Conservation (phyloP, 1,140 invertebrate species). For the Gryllus bimaculatus region DNA sequence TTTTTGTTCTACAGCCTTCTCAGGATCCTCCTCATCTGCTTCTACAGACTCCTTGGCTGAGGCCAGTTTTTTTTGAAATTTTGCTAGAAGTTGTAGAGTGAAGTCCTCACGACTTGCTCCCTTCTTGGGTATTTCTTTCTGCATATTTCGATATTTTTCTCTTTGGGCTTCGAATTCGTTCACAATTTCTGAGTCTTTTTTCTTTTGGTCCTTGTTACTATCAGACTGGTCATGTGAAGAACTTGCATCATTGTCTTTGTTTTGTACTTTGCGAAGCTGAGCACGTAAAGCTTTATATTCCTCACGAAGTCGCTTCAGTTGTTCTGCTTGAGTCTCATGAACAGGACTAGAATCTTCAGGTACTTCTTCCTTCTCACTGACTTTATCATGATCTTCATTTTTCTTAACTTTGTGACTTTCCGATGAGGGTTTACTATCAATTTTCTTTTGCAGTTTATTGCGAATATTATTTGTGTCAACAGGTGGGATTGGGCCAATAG, state of each 20-base stretch:
- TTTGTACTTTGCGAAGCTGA: background rate
- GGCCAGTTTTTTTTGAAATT: slow-evolving; percentile 72
- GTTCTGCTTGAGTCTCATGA: background rate
- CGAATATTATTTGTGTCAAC: background rate
- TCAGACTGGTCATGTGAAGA: background rate
- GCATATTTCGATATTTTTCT: slow-evolving; percentile 63
- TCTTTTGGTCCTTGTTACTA: slow-evolving; percentile 27
- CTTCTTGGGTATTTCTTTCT: slow-evolving; percentile 57
- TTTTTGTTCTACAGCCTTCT: slow-evolving; percentile 23
- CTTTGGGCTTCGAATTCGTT: slow-evolving; percentile 57
- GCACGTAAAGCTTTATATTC: background rate
- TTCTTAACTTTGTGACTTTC: background rate
- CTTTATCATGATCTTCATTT: background rate
- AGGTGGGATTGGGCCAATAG: background rate
- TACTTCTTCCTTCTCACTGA: background rate
- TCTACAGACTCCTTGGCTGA: slow-evolving; percentile 45
- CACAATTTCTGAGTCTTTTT: slow-evolving; percentile 35
- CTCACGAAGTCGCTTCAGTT: background rate
- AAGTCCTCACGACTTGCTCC: slow-evolving; percentile 50
- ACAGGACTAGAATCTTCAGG: background rate
- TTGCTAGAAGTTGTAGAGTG: slow-evolving; percentile 67
- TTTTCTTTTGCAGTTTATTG: background rate
- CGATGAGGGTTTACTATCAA: background rate
- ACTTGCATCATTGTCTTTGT: background rate
- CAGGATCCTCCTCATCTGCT: slow-evolving; percentile 23